Percentiles rank a stretch among this genome's conserved stretches.
These are phyloP conservation scores for Elysia crispata DNA, from an alignment of 2,888 invertebrate species.

Conservation along the genomic window DNA sequence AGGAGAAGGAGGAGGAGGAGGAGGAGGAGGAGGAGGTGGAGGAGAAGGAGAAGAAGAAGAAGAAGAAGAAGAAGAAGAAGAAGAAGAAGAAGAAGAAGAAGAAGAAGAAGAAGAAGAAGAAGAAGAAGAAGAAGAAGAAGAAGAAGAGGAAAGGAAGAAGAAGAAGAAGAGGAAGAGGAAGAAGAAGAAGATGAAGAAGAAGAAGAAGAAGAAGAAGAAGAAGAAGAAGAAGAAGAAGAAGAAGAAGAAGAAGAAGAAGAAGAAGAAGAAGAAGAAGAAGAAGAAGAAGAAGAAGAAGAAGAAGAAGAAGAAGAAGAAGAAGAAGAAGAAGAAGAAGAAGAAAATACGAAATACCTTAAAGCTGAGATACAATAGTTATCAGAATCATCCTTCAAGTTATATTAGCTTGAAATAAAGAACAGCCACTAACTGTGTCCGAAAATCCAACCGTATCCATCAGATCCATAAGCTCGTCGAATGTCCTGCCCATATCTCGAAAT, in stretches of 20 bases:
- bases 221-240: no score
- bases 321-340: no score
- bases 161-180: neutral
- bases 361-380: no score
- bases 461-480: constrained; percentile 10
- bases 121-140: neutral
- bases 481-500: neutral
- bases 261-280: no score
- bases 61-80: neutral
- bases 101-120: neutral
- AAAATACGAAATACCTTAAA: no score
- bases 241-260: no score
- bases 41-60: neutral
- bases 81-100: neutral
- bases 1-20: neutral
- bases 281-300: no score
- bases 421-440: neutral
- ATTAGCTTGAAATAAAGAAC: no score
- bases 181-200: constrained; percentile 12
- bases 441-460: constrained; percentile 9
- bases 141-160: neutral
- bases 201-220: neutral
- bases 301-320: no score
- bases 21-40: neutral
- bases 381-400: no score